phyloP scores from a whole-genome alignment of 2,797 vertebrate genomes.

The Dryobates pubescens region DNA sequence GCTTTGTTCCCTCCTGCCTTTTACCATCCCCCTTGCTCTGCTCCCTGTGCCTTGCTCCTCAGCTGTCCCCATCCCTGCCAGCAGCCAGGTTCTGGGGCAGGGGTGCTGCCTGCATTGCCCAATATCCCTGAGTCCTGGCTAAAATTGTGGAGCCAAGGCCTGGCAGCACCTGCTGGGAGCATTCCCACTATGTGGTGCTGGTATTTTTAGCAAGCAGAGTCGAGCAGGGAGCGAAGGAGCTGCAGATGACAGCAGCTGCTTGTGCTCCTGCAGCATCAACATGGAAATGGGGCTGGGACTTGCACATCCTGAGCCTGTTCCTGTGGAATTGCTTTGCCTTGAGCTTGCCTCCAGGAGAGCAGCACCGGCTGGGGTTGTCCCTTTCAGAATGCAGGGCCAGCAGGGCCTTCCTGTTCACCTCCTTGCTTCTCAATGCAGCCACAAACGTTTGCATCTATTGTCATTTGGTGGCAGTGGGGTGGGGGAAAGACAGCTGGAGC shows the following conservation, averaged over 20 bases:
- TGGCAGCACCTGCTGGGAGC: conserved; percentile 14
- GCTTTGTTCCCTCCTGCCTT: fast-evolving
- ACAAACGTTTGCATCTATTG: not conserved
- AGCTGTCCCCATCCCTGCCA: not conserved
- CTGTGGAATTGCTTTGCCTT: not conserved
- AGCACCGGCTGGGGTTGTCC: not conserved
- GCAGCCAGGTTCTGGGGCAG: not conserved
- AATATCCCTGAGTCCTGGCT: not conserved
- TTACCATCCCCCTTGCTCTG: fast-evolving
- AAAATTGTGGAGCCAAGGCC: not conserved
- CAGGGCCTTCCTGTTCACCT: not conserved
- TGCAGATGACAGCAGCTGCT: not conserved
- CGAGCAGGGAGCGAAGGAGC: not conserved
- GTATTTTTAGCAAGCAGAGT: not conserved
- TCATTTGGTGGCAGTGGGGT: not conserved
- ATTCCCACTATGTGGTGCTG: not conserved
- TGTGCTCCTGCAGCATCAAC: not conserved
- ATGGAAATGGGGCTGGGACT: not conserved
- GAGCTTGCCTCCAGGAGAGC: fast-evolving
- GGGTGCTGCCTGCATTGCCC: not conserved
- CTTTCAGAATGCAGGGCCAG: not conserved
- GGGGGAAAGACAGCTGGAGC: conserved; percentile 23
- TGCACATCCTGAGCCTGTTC: not conserved
- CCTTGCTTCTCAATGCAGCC: not conserved
- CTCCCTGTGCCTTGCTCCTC: not conserved